phyloP scores from a whole-genome alignment of 2,797 vertebrate genomes.

The Microctenopoma stevenorrisi region DNA sequence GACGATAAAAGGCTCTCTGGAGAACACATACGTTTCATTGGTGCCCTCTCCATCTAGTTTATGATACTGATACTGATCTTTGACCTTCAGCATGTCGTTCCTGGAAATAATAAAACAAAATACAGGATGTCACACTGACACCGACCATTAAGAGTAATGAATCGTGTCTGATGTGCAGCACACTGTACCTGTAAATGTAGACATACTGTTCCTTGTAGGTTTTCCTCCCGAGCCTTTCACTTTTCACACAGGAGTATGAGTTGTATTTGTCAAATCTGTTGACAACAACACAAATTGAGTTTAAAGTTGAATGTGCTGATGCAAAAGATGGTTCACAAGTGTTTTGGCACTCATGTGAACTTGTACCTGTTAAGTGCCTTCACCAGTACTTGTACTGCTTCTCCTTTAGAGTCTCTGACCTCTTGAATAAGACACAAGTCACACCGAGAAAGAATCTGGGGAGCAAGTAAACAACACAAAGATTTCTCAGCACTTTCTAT shows the following conservation, averaged over 20 bases:
- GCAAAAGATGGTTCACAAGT: neutral
- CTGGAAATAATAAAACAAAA: conserved; percentile 57
- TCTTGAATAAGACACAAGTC: conserved; percentile 88
- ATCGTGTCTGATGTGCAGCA: neutral
- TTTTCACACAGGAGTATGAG: conserved; percentile 81
- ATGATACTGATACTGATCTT: conserved; percentile 81
- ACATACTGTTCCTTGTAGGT: conserved; percentile 89
- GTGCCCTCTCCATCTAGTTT: conserved; percentile 57
- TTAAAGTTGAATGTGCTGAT: neutral
- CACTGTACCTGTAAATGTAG: conserved; percentile 86
- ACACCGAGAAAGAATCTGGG: conserved; percentile 86
- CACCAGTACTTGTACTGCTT: conserved; percentile 79
- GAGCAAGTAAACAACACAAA: conserved; percentile 9
- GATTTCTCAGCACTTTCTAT: neutral
- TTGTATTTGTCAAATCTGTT: conserved; percentile 81
- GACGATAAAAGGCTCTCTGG: conserved; percentile 85
- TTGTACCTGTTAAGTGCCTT: conserved; percentile 83
- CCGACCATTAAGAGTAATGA: neutral
- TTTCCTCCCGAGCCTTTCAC: conserved; percentile 83
- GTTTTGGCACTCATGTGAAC: neutral
- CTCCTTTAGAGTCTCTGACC: conserved; percentile 85
- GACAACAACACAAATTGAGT: neutral
- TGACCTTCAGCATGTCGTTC: conserved; percentile 80
- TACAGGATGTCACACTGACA: neutral
- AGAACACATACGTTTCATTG: conserved; percentile 78